phyloP scores from a whole-genome alignment of 2,888 invertebrate species.

The Pterostichus madidus region DNA sequence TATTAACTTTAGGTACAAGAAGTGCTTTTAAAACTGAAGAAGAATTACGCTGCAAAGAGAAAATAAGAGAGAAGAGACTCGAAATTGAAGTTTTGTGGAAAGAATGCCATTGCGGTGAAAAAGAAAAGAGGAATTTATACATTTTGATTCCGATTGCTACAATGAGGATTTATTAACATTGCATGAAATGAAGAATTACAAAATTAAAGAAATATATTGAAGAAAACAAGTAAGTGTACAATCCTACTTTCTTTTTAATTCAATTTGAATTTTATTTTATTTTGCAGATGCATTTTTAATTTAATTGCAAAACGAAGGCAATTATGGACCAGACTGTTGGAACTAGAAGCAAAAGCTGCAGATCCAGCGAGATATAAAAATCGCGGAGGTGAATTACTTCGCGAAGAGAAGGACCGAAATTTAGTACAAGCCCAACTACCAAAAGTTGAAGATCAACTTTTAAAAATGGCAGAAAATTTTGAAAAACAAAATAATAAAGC shows the following conservation, averaged over 20 bases:
- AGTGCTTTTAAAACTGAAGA: constrained; percentile 86
- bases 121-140: constrained; percentile 82
- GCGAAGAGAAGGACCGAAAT: constrained; percentile 93
- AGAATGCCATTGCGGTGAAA: constrained; percentile 84
- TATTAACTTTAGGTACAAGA: constrained; percentile 76
- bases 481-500: constrained; percentile 78
- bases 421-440: constrained; percentile 85
- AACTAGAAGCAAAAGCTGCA: constrained; percentile 86
- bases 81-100: constrained; percentile 89
- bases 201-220: constrained; percentile 84
- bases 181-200: constrained; percentile 88
- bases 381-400: constrained; percentile 90
- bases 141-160: constrained; percentile 84
- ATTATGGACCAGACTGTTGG: constrained; percentile 87
- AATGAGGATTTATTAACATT: constrained; percentile 89
- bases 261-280: neutral
- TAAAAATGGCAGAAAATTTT: constrained; percentile 79
- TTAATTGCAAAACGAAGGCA: constrained; percentile 83
- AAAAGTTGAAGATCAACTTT: constrained; percentile 85
- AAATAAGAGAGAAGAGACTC: constrained; percentile 87
- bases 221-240: constrained; percentile 80
- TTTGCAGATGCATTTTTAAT: constrained; percentile 77
- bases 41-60: constrained; percentile 85
- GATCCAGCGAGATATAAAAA: constrained; percentile 92
- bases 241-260: neutral